Evolutionary conservation across 2,113 vertebrate species (phyloP).

Genomic region (Tringa solitaria): DNA sequence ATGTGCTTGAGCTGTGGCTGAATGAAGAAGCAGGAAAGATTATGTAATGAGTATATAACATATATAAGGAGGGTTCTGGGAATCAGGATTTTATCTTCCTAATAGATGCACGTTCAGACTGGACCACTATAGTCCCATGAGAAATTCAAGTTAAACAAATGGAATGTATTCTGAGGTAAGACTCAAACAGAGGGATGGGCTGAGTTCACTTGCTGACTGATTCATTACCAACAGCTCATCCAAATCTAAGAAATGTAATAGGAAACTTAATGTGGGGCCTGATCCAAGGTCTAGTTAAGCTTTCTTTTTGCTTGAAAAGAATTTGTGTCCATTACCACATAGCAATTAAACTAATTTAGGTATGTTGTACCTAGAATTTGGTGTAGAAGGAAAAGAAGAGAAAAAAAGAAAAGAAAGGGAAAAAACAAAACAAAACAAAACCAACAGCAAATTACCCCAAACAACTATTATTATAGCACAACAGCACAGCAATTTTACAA

Average conservation of each 20-base stretch:
- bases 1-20: neutral
- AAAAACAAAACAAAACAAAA: too few relatives aligned
- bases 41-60: neutral
- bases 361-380: neutral
- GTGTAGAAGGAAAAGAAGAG: neutral
- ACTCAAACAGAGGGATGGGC: neutral
- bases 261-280: rapidly evolving
- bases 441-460: neutral
- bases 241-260: neutral
- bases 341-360: neutral
- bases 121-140: neutral
- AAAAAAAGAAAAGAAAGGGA: neutral
- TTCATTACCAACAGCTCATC: neutral
- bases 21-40: neutral
- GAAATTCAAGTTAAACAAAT: neutral
- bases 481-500: neutral
- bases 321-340: neutral
- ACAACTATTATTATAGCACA: neutral
- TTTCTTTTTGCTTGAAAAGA: neutral
- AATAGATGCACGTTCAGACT: neutral
- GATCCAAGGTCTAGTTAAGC: neutral
- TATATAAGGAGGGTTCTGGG: neutral
- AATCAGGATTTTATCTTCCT: neutral
- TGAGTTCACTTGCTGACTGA: neutral
- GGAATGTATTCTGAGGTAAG: neutral